Percentiles rank a stretch among this genome's conserved stretches.
Conservation (phyloP, 2,797 vertebrate species). For the Gambusia yucatana region DNA sequence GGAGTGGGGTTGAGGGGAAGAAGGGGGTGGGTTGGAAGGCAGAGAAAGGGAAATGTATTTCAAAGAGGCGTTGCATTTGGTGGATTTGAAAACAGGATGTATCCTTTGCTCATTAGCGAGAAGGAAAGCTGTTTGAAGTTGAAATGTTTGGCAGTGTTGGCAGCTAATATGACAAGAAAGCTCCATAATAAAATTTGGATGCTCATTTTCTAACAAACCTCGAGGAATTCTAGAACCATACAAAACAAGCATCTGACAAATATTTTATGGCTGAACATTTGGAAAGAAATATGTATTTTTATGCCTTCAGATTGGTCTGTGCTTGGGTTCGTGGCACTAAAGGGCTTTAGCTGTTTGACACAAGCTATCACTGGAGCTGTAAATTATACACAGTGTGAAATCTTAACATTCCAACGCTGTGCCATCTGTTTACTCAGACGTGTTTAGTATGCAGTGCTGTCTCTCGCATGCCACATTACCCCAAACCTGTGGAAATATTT, state of each 20-base stretch:
- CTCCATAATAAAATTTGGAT: slow-evolving; percentile 48
- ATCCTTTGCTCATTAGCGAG: slow-evolving; percentile 72
- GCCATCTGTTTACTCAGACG: slow-evolving; percentile 60
- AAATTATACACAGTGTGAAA: slow-evolving; percentile 74
- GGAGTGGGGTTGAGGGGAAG: slow-evolving; percentile 47
- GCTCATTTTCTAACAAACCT: slow-evolving; percentile 46
- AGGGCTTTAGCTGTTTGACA: slow-evolving; percentile 36
- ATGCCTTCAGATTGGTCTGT: slow-evolving; percentile 27
- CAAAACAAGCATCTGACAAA: slow-evolving; percentile 28
- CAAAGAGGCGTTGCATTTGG: slow-evolving; percentile 54
- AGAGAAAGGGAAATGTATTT: slow-evolving; percentile 65
- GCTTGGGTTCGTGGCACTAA: slow-evolving; percentile 37
- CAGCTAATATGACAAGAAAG: slow-evolving; percentile 58
- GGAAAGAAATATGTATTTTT: slow-evolving; percentile 24
- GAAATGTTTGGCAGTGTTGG: slow-evolving; percentile 59
- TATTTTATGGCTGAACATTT: slow-evolving; percentile 43
- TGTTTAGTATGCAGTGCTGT: slow-evolving; percentile 41
- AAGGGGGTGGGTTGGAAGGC: slow-evolving; percentile 57
- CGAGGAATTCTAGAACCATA: slow-evolving; percentile 34
- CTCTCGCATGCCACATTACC: slow-evolving; percentile 35
- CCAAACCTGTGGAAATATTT: slow-evolving; percentile 30
- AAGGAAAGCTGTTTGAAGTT: slow-evolving; percentile 71
- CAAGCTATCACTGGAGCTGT: slow-evolving; percentile 60
- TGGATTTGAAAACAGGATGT: slow-evolving; percentile 64
- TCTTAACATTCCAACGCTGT: slow-evolving; percentile 51